Evolutionary conservation across 2,113 vertebrate genomes (phyloP).

Genomic region (Amblyornis subalaris): DNA sequence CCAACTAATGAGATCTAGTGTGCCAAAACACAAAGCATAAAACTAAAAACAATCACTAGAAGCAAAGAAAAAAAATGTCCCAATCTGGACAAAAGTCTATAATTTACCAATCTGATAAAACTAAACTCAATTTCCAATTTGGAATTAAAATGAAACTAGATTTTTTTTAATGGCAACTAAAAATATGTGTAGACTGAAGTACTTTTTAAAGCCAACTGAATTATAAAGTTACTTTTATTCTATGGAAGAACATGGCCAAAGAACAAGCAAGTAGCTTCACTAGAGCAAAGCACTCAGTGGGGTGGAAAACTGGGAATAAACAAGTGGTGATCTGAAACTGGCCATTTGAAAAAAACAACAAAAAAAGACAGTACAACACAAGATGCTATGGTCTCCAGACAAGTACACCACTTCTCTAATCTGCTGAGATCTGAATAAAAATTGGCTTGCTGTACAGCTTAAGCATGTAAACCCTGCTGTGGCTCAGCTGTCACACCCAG

Average conservation of each 20-base stretch:
- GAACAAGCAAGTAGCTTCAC: background rate
- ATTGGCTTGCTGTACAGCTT: background rate
- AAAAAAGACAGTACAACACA: slow-evolving; percentile 14
- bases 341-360: background rate
- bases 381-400: slow-evolving; percentile 17
- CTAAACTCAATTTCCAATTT: slow-evolving; percentile 92
- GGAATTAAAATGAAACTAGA: slow-evolving; percentile 84
- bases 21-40: slow-evolving; percentile 60
- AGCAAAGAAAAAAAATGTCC: slow-evolving; percentile 69
- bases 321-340: slow-evolving; percentile 48
- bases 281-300: background rate
- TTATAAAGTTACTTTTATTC: slow-evolving; percentile 20
- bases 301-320: background rate
- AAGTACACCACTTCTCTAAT: slow-evolving; percentile 25
- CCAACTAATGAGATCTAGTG: slow-evolving; percentile 30
- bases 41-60: slow-evolving; percentile 44
- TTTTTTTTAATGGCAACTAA: slow-evolving; percentile 64
- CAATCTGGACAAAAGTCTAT: slow-evolving; percentile 85
- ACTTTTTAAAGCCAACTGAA: slow-evolving; percentile 12
- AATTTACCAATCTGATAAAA: slow-evolving; percentile 99
- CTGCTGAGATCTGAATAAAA: background rate
- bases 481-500: background rate
- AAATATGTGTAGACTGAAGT: slow-evolving; percentile 1
- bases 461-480: background rate
- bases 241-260: background rate